These are phyloP conservation scores for Carapus acus DNA, from an alignment of 2,797 vertebrate genomes.

Conservation along the genomic window DNA sequence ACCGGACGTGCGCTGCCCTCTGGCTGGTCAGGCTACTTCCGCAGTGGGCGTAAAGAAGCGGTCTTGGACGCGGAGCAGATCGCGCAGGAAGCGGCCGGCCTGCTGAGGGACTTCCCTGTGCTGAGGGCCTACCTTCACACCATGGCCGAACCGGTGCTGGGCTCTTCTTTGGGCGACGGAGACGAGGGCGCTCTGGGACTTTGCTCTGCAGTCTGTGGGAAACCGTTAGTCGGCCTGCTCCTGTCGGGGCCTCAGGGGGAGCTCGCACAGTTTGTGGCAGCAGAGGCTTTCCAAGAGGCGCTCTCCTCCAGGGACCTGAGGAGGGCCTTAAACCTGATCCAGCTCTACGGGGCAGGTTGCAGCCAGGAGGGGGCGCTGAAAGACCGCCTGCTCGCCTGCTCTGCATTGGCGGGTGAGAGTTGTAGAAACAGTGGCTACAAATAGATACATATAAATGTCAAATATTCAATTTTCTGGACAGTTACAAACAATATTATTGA, in stretches of 20 bases:
- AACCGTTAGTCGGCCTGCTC: constrained; percentile 70
- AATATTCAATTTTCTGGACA: neutral
- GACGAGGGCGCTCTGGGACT: constrained; percentile 61
- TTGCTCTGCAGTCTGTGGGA: constrained; percentile 75
- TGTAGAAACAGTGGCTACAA: neutral
- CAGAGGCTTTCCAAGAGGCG: constrained; percentile 80
- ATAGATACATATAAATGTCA: too few species aligned
- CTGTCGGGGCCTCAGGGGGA: constrained; percentile 80
- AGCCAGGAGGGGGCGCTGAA: constrained; percentile 70
- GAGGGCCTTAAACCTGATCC: constrained; percentile 77
- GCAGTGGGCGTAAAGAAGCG: constrained; percentile 81
- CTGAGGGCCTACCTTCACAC: constrained; percentile 74
- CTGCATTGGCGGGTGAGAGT: constrained; percentile 78
- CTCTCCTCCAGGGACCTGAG: constrained; percentile 73
- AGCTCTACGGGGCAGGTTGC: constrained; percentile 75
- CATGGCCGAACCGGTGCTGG: constrained; percentile 77
- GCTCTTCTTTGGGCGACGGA: constrained; percentile 15
- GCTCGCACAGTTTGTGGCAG: constrained; percentile 67
- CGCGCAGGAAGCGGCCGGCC: constrained; percentile 76
- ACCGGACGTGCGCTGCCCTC: constrained; percentile 54
- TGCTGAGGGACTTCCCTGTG: constrained; percentile 82
- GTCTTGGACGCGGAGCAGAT: constrained; percentile 83
- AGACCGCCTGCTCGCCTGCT: constrained; percentile 84
- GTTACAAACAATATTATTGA: neutral
- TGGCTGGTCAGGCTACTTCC: constrained; percentile 83